These are phyloP conservation scores for Hucho hucho DNA, from an alignment of 2,113 vertebrate genomes.

Conservation along the genomic window DNA sequence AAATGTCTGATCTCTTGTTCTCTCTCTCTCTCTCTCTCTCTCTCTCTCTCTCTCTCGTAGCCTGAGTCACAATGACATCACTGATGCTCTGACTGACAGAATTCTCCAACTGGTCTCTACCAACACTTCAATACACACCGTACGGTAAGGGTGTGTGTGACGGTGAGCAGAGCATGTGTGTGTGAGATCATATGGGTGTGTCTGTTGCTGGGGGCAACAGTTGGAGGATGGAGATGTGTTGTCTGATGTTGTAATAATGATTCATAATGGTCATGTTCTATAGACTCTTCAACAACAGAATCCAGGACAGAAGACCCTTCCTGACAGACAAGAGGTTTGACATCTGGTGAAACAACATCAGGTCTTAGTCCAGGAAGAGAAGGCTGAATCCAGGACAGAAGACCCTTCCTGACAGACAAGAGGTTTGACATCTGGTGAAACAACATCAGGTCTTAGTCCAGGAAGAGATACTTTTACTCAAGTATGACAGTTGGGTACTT, in stretches of 20 bases:
- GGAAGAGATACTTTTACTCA: too few relatives aligned
- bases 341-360: too few relatives aligned
- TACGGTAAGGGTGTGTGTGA: constrained; percentile 29
- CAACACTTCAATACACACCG: constrained; percentile 24
- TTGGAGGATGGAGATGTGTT: too few relatives aligned
- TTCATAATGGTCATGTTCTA: neutral
- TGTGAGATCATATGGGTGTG: neutral
- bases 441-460: too few relatives aligned
- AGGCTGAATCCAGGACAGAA: too few relatives aligned
- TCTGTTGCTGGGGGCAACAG: neutral
- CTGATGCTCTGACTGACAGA: constrained; percentile 29
- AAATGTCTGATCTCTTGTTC: neutral
- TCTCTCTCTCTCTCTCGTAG: constrained; percentile 12
- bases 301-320: neutral
- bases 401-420: neutral
- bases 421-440: neutral
- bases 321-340: too few relatives aligned
- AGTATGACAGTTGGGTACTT: too few relatives aligned
- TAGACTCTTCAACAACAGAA: neutral
- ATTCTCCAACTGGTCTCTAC: constrained; percentile 10
- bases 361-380: too few relatives aligned
- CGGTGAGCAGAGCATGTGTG: too few relatives aligned
- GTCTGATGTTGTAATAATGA: neutral
- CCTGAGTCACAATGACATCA: constrained; percentile 43
- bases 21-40: too few relatives aligned